Evolutionary conservation across 2,797 vertebrate species (phyloP).

Genomic region (Oreochromis mossambicus): DNA sequence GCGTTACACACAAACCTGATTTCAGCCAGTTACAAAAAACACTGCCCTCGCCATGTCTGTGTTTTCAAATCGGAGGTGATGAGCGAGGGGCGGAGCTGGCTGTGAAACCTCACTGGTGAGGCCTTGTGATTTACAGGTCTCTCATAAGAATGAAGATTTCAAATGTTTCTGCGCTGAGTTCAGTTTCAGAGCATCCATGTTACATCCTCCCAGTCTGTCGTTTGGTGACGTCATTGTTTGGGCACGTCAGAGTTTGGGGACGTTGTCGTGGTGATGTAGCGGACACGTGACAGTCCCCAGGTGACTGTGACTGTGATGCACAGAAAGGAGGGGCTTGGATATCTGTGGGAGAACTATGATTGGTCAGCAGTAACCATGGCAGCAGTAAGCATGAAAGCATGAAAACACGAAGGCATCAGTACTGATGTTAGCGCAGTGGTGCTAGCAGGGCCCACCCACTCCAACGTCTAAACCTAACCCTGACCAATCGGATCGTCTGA

Average conservation of each 20-base stretch:
- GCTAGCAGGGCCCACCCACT: not conserved
- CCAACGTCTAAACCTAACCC: not conserved
- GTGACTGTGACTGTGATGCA: not conserved
- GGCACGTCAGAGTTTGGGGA: accelerated
- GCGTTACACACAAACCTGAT: not conserved
- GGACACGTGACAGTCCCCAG: not conserved
- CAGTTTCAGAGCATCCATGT: not conserved
- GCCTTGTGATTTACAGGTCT: not conserved
- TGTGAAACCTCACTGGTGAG: not conserved
- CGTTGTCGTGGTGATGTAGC: not conserved
- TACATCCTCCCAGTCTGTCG: not conserved
- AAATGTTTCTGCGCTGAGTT: not conserved
- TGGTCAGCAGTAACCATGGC: not conserved
- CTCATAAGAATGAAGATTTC: not conserved
- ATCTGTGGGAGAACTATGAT: not conserved
- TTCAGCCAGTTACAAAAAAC: not conserved
- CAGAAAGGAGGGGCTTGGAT: not conserved
- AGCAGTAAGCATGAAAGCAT: not conserved
- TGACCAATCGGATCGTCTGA: not conserved
- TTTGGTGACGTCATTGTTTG: not conserved
- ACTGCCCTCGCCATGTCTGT: not conserved
- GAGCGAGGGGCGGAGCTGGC: not conserved
- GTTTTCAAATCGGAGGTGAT: not conserved
- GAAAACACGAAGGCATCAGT: not conserved
- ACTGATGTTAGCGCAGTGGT: not conserved